Evolutionary conservation across 2,113 vertebrate genomes (phyloP).

Genomic region (Cryptomyrus ogoouensis): DNA sequence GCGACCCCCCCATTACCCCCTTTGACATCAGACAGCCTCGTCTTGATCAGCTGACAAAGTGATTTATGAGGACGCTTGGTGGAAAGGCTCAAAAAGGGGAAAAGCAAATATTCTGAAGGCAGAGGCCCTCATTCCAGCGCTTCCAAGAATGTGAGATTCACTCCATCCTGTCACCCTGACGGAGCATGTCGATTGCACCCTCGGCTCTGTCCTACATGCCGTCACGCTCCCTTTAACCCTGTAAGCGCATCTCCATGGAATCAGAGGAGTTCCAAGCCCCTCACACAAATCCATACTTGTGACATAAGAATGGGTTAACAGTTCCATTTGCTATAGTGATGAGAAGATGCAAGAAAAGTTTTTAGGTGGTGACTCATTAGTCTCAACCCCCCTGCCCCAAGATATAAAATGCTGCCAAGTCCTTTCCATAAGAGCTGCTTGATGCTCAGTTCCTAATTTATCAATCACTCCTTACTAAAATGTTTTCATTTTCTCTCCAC

Average conservation of each 20-base stretch:
- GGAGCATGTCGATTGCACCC: not conserved
- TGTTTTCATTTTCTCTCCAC: constrained; percentile 50
- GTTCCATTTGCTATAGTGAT: not conserved
- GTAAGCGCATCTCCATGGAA: not conserved
- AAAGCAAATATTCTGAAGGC: constrained; percentile 49
- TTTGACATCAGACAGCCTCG: constrained; percentile 44
- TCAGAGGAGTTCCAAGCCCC: not conserved
- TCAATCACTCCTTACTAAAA: constrained; percentile 49
- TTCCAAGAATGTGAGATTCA: constrained; percentile 31
- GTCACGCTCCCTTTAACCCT: not conserved
- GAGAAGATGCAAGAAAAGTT: not conserved
- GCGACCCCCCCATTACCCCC: constrained; percentile 37
- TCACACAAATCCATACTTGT: not conserved
- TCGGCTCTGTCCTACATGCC: not conserved
- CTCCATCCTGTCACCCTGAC: constrained; percentile 34
- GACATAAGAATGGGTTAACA: not conserved
- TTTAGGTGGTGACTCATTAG: not conserved
- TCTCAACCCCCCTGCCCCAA: not conserved
- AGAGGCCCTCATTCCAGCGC: constrained; percentile 31
- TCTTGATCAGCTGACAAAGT: constrained; percentile 41
- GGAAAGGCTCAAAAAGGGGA: constrained; percentile 53
- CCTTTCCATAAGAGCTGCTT: constrained; percentile 40
- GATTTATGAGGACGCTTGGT: constrained; percentile 54
- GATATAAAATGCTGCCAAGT: constrained; percentile 37
- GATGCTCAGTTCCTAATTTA: constrained; percentile 46